Percentiles rank a stretch among this genome's conserved stretches.
Conservation (phyloP, 2,797 vertebrate genomes). For the Heliangelus exortis region DNA sequence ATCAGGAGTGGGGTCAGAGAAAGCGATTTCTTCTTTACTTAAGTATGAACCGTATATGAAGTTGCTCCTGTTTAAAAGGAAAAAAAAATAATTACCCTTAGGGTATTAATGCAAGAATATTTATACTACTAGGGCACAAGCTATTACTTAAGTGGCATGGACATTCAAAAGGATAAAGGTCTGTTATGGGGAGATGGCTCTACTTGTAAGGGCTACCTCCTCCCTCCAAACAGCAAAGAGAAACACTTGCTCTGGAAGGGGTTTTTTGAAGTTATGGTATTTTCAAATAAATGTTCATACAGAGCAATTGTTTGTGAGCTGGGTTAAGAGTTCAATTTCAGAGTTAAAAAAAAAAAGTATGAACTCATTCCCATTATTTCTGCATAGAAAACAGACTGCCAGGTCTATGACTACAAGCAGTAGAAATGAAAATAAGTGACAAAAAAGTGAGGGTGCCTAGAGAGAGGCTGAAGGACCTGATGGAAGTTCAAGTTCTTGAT, state of each 20-base stretch:
- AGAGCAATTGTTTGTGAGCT: neutral
- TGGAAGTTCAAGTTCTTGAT: neutral
- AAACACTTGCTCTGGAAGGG: neutral
- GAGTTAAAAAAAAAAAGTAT: neutral
- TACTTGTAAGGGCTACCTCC: no score
- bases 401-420: neutral
- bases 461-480: neutral
- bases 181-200: neutral
- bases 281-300: neutral
- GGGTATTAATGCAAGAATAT: neutral
- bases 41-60: conserved; percentile 97
- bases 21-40: conserved; percentile 98
- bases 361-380: neutral
- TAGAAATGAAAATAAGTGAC: neutral
- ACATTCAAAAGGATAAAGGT: neutral
- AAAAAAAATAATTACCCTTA: neutral
- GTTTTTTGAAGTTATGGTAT: neutral
- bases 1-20: conserved; percentile 98
- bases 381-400: neutral
- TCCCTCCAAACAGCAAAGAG: neutral
- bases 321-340: neutral
- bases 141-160: neutral
- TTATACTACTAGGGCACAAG: neutral
- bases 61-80: conserved; percentile 87
- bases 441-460: neutral